Base-by-base conservation (phyloP, 2,888 invertebrate genomes). In the Trachelus stipa region DNA sequence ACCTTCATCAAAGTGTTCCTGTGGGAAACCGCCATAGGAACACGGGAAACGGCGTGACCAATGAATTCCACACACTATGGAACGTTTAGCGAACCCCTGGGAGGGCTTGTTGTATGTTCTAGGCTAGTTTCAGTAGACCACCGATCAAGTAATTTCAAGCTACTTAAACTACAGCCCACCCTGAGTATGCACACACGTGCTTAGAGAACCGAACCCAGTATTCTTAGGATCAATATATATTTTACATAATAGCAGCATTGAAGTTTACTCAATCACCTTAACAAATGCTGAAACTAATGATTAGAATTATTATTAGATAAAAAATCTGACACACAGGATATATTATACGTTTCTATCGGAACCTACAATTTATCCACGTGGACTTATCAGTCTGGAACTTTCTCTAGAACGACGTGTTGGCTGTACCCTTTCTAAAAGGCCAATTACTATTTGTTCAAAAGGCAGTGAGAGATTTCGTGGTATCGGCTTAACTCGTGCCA, bases 121-220 rank as follows among this genome's bases (percentile, higher is more conserved):
- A n/a, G 37, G 81, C 82, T 79, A 82, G 37, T 81, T 83, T 84
- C 84, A 80, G 81, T 84, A 73, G 80, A 83, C 84, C 84, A 81
- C 78, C 85, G 83, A 83, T 86, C 80, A 77, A 85, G 83, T 87
- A 89, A 91, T 91, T 91, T 90, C 90, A 90, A 88, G 91, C 86
- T 90, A 91, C 83, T 91, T 88, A 88, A 82, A 75, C 78, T 30
- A 71, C 15, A 9, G 56, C 23, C 56, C 56, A 56, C 56, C 56
- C 56, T 56, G 56, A 56, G 56, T 56, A 23, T 23, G 56, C 56
- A 23, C 56, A 56, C 56, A 56, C 56, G 56, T 56, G 56, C 23
- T 56, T 9, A 6, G 15, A 56, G 23, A 56, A 56, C 15, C 40
- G 4, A 6, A 40, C 9, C 56, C 56, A 56, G 23, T 23, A 56